Conservation (phyloP, 2,113 vertebrate species). For the Zosterops hypoxanthus region DNA sequence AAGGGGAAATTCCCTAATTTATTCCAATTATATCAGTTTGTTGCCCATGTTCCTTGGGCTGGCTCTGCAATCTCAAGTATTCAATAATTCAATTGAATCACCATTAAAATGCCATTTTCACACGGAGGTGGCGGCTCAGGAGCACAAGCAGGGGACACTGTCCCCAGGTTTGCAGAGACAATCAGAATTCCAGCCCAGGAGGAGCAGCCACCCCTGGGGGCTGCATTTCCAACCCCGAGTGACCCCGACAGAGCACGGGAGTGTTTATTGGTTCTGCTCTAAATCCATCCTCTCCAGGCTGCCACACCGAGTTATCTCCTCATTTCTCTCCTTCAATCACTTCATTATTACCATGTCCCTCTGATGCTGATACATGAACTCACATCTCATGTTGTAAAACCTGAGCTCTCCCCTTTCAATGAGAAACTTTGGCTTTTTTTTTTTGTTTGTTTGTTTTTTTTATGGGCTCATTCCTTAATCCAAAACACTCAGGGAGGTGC, state of each 20-base stretch:
- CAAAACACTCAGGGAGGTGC: background rate
- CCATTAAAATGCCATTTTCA: background rate
- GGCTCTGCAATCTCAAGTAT: background rate
- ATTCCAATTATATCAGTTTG: background rate
- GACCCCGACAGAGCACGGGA: background rate
- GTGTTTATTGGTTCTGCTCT: background rate
- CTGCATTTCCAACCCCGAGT: background rate
- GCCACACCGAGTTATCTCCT: background rate
- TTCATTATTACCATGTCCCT: background rate
- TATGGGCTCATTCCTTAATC: background rate
- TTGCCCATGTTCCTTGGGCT: background rate
- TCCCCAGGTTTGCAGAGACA: background rate
- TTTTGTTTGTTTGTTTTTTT: background rate
- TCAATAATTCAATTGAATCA: background rate
- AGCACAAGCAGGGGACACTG: background rate
- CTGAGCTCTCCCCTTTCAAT: background rate
- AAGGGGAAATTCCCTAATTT: fast-evolving
- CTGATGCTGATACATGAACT: background rate
- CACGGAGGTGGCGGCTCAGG: background rate
- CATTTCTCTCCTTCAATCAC: background rate
- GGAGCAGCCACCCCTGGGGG: background rate
- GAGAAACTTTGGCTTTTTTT: background rate
- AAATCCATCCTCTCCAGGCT: background rate
- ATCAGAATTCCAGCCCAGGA: background rate
- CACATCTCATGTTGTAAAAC: background rate